Evolutionary conservation across 2,113 vertebrate species (phyloP).

Genomic region (Bos indicus): DNA sequence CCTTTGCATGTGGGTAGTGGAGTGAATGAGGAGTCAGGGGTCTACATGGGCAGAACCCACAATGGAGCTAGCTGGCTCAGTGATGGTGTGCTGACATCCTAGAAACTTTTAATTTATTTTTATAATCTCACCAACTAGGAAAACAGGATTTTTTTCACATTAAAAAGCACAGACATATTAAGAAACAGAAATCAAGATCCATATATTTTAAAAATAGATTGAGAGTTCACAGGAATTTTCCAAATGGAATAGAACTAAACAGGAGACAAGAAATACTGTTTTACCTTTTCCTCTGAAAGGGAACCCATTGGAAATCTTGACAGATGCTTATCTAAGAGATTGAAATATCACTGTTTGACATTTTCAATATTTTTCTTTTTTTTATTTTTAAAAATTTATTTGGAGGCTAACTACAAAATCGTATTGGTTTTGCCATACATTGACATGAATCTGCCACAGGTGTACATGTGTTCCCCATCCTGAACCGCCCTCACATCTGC

Average conservation of each 20-base stretch:
- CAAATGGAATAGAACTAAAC: not conserved
- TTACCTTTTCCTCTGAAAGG: not conserved
- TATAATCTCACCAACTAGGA: not conserved
- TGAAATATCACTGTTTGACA: not conserved
- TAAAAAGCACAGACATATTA: not conserved
- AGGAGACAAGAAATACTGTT: not conserved
- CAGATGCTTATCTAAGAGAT: not conserved
- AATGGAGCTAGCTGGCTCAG: not conserved
- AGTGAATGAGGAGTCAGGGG: not conserved
- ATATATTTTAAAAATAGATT: not conserved
- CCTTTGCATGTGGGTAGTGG: not conserved
- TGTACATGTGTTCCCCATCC: no score
- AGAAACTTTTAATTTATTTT: not conserved
- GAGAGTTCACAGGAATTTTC: not conserved
- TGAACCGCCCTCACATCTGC: no score
- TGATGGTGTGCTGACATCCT: no score
- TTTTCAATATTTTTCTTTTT: not conserved
- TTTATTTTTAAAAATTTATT: no score
- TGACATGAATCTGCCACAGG: no score
- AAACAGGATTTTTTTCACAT: not conserved
- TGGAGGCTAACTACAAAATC: no score
- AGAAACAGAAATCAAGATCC: not conserved
- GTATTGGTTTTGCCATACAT: no score
- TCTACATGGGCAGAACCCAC: accelerated
- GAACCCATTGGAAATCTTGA: not conserved